Evolutionary conservation across 2,888 invertebrate genomes (phyloP).

Genomic region (Drosophila neotestacea): DNA sequence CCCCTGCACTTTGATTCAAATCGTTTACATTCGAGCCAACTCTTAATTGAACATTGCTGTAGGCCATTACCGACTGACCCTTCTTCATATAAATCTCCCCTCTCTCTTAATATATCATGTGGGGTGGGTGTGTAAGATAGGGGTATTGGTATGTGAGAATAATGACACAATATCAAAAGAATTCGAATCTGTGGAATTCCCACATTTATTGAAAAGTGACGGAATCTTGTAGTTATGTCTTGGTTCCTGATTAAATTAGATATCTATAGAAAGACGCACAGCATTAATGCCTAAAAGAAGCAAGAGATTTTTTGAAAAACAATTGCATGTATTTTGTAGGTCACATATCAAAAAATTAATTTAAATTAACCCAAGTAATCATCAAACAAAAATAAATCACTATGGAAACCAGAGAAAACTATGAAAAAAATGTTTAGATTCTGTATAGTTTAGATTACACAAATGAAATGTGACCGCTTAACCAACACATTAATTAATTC

Average conservation of each 20-base stretch:
- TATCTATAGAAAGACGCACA: no score
- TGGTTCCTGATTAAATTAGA: background rate
- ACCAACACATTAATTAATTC: background rate
- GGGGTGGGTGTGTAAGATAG: background rate
- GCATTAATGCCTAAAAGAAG: no score
- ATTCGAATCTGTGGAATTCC: slow-evolving; percentile 1
- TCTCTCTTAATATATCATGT: background rate
- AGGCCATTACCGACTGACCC: slow-evolving; percentile 17
- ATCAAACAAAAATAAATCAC: background rate
- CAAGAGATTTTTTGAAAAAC: no score
- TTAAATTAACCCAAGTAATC: no score
- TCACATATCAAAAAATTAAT: no score
- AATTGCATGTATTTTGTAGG: no score
- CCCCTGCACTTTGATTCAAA: slow-evolving; percentile 16
- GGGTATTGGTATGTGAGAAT: background rate
- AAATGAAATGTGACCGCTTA: background rate
- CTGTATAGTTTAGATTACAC: background rate
- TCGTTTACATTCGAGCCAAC: slow-evolving; percentile 4
- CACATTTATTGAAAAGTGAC: background rate
- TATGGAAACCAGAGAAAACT: no score
- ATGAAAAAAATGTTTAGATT: background rate
- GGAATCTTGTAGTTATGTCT: background rate
- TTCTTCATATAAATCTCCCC: background rate
- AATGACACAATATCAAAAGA: background rate
- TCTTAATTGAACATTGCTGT: slow-evolving; percentile 22